Evolutionary conservation across 1,140 invertebrate species (phyloP).

Genomic region (Dolichoris vasculosae): DNA sequence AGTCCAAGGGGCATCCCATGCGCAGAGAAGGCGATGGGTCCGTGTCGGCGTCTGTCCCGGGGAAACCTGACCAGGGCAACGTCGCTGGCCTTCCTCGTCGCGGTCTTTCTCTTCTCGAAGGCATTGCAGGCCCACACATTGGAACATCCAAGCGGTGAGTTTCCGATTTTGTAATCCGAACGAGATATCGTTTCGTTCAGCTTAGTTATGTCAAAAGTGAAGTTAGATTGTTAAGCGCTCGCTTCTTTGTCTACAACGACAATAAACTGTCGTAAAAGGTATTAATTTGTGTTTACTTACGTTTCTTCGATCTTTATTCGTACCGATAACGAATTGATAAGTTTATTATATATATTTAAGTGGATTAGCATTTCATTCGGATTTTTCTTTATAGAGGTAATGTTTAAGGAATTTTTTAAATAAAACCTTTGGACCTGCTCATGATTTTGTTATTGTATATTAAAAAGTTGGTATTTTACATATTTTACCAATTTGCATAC

Average conservation of each 20-base stretch:
- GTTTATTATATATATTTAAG: too few relatives aligned
- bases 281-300: neutral
- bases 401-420: neutral
- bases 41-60: neutral
- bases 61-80: neutral
- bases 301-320: neutral
- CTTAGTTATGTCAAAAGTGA: neutral
- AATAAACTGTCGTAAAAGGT: neutral
- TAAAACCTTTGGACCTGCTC: too few relatives aligned
- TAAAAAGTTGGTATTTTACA: too few relatives aligned
- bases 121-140: constrained; percentile 2
- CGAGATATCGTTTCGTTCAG: neutral
- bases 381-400: neutral
- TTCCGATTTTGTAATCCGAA: neutral
- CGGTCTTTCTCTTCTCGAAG: neutral
- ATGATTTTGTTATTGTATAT: neutral
- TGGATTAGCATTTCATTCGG: neutral
- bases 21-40: constrained; percentile 20
- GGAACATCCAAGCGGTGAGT: constrained; percentile 11
- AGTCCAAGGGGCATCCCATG: neutral
- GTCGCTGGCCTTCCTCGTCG: neutral
- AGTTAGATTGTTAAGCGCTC: neutral
- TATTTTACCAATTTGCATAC: too few relatives aligned
- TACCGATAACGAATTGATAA: neutral
- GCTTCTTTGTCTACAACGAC: neutral